These are phyloP conservation scores for Geodia barretti DNA, from an alignment of 37 sponge, comb jelly and placozoan genomes.

Conservation along the genomic window DNA sequence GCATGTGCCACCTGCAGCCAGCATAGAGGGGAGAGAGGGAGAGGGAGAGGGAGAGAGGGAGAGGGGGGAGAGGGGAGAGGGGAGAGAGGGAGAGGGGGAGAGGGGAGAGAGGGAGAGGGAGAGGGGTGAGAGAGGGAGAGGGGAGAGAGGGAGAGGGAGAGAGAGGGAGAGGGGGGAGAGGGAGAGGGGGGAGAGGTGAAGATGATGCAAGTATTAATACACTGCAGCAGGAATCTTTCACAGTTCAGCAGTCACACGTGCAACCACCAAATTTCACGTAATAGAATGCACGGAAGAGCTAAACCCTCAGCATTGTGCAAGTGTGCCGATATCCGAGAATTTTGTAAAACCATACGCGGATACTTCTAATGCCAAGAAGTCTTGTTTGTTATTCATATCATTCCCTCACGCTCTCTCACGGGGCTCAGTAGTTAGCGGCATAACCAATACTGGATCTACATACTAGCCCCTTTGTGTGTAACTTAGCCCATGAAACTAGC, in stretches of 20 bases:
- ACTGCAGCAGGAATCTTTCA: not conserved
- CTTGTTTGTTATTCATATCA: not conserved
- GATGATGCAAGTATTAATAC: no score
- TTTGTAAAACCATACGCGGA: no score
- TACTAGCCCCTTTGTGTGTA: no score
- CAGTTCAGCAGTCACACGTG: not conserved
- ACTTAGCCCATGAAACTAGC: no score
- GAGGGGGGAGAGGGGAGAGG: constrained; percentile 6
- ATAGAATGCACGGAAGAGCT: no score
- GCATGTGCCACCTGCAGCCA: constrained; percentile 35
- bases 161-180: constrained; percentile 1
- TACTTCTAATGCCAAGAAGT: no score
- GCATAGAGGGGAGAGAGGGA: not conserved
- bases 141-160: not conserved
- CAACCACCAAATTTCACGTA: no score
- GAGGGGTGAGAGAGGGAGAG: no score
- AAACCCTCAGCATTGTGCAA: no score
- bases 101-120: not conserved
- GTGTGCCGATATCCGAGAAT: no score
- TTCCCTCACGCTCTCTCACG: not conserved
- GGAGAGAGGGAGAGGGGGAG: not conserved
- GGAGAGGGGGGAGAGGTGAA: not conserved
- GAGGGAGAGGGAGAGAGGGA: constrained; percentile 10
- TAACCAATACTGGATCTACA: no score
- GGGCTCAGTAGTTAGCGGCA: not conserved